A percentile compares a stretch with the other conserved stretches of the same genome.
Evolutionary conservation across 2,797 vertebrate genomes (phyloP).

Genomic region (Galago senegalensis): DNA sequence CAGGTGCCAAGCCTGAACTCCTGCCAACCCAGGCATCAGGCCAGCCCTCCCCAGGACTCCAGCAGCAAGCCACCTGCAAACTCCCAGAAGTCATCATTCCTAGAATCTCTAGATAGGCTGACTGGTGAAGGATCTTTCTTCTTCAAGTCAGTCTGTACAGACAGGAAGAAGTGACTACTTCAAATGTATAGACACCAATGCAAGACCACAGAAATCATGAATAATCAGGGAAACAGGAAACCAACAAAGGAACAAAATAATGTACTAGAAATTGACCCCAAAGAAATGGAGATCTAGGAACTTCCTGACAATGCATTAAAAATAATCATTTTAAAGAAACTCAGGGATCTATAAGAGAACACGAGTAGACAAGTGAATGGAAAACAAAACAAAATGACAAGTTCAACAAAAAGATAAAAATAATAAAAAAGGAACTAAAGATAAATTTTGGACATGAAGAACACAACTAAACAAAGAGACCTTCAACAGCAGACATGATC

Average conservation of each 20-base stretch:
- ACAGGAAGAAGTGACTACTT: background rate
- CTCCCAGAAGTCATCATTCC: background rate
- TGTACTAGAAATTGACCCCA: background rate
- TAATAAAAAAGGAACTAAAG: background rate
- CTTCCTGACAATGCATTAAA: background rate
- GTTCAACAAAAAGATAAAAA: background rate
- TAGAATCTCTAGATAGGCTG: background rate
- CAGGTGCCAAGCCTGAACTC: background rate
- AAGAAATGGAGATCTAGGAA: background rate
- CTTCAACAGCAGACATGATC: background rate
- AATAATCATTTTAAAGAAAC: background rate
- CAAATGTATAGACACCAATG: background rate
- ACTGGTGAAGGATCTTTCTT: background rate
- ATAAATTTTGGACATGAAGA: background rate
- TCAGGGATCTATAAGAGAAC: background rate
- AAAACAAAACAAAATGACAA: background rate
- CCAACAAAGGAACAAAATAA: background rate
- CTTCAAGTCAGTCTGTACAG: background rate
- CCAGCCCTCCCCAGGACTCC: background rate
- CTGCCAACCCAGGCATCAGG: background rate
- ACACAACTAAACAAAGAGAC: background rate
- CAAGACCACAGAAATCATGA: background rate
- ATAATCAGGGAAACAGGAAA: background rate
- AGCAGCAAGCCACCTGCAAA: background rate
- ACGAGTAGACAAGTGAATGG: background rate